phyloP scores from a whole-genome alignment of 2,113 vertebrate genomes.

The Hippocampus barbouri region DNA sequence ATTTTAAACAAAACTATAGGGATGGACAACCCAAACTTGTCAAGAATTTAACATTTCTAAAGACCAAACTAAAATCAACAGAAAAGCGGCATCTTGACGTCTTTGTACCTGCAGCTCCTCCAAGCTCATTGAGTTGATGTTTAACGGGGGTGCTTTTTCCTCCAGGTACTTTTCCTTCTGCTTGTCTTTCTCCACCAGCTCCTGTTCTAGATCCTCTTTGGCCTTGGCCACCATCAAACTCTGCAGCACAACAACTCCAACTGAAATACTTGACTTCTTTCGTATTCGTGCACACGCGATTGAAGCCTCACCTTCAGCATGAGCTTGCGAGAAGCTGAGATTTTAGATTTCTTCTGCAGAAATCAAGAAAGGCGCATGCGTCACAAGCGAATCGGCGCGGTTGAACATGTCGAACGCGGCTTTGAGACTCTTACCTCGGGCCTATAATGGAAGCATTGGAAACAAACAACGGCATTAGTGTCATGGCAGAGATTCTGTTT shows the following conservation, averaged over 20 bases:
- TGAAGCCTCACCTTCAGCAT: slow-evolving; percentile 80
- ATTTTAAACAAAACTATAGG: too few species aligned
- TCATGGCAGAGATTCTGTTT: neutral
- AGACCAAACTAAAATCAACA: neutral
- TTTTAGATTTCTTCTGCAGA: slow-evolving; percentile 86
- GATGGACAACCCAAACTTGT: too few species aligned
- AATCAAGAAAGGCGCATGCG: neutral
- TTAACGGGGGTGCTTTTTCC: slow-evolving; percentile 75
- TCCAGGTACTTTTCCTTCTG: slow-evolving; percentile 84
- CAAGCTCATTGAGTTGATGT: slow-evolving; percentile 73
- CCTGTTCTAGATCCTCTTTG: slow-evolving; percentile 89
- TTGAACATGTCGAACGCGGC: neutral
- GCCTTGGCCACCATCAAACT: slow-evolving; percentile 93
- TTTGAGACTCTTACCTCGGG: slow-evolving; percentile 61
- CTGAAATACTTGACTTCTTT: neutral
- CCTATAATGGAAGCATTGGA: slow-evolving; percentile 34
- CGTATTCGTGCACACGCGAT: neutral
- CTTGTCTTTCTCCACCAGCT: slow-evolving; percentile 80
- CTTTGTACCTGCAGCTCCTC: slow-evolving; percentile 80
- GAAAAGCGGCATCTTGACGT: neutral
- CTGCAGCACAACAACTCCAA: slow-evolving; percentile 53
- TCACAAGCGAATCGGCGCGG: neutral
- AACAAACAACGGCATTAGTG: neutral
- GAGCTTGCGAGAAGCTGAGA: slow-evolving; percentile 93
- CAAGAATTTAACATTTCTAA: neutral